These are phyloP conservation scores for Folsomia manolachei DNA, from an alignment of 2,888 invertebrate species.

Conservation along the genomic window DNA sequence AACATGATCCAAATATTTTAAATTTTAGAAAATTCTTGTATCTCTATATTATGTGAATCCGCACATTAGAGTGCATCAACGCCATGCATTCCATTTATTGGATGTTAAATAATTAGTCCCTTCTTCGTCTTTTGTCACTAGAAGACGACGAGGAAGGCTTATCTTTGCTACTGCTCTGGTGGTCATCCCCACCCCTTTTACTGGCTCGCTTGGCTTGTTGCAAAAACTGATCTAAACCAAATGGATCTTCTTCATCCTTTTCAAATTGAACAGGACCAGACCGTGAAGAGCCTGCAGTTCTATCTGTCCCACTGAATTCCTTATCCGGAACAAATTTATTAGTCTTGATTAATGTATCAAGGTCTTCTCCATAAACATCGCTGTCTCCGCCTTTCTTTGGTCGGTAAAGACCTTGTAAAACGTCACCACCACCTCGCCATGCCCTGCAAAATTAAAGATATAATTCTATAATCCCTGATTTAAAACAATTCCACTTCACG, in stretches of 20 bases:
- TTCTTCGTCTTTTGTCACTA: slow-evolving; percentile 34
- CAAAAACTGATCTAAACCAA: slow-evolving; percentile 97
- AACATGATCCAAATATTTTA: not conserved
- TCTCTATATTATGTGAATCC: not conserved
- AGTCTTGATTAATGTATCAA: slow-evolving; percentile 83
- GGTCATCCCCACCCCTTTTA: slow-evolving; percentile 57
- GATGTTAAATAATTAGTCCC: slow-evolving; percentile 25
- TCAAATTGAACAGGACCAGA: slow-evolving; percentile 96
- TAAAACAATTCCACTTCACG: too few relatives aligned
- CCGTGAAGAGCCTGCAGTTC: slow-evolving; percentile 63
- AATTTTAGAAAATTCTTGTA: not conserved
- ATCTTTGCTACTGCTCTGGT: slow-evolving; percentile 17
- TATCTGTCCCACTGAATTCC: slow-evolving; percentile 89
- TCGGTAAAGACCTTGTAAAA: slow-evolving; percentile 85
- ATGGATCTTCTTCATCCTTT: slow-evolving; percentile 81
- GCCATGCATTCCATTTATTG: not conserved
- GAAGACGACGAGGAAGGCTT: slow-evolving; percentile 31
- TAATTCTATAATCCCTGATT: too few relatives aligned
- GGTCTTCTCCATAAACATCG: slow-evolving; percentile 85
- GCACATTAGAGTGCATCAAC: not conserved
- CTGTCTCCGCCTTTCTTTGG: slow-evolving; percentile 83
- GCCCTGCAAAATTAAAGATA: slow-evolving; percentile 57
- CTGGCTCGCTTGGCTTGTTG: slow-evolving; percentile 85
- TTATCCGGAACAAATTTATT: slow-evolving; percentile 96
- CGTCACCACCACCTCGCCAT: slow-evolving; percentile 84